Percentiles rank a stretch among this genome's conserved stretches.
phyloP scores from a whole-genome alignment of 2,113 vertebrate species.

The Siniperca chuatsi region DNA sequence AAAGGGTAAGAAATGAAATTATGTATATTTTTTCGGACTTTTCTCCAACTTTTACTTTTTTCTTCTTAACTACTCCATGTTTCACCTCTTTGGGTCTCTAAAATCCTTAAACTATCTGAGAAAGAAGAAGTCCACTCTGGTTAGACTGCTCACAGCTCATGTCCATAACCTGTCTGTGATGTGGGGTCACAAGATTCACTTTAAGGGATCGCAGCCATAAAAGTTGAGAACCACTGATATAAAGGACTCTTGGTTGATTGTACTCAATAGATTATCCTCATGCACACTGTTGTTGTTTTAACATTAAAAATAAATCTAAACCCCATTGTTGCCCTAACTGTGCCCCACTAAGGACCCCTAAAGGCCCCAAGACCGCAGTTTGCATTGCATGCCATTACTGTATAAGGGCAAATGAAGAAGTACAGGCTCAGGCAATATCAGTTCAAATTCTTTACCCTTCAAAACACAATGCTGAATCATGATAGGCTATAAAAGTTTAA shows the following conservation, averaged over 20 bases:
- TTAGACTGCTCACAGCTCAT: not conserved
- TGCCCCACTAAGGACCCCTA: not conserved
- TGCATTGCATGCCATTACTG: not conserved
- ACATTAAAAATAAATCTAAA: not conserved
- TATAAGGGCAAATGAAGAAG: not conserved
- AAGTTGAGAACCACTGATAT: not conserved
- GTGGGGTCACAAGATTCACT: not conserved
- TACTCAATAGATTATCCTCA: not conserved
- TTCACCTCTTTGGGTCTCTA: not conserved
- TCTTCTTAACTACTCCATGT: not conserved
- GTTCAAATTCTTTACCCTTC: not conserved
- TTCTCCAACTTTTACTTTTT: not conserved
- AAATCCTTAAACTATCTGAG: not conserved
- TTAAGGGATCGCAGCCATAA: not conserved
- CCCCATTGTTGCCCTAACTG: not conserved
- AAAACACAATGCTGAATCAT: not conserved
- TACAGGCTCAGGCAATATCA: not conserved
- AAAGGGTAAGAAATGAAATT: not conserved
- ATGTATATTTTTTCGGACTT: not conserved
- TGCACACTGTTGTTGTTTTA: not conserved
- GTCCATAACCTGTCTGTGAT: not conserved
- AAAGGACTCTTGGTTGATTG: not conserved
- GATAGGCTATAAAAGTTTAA: not conserved
- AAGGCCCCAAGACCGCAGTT: not conserved
- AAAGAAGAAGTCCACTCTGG: too few species aligned